A percentile compares a stretch with the other conserved stretches of the same genome.
phyloP scores from a whole-genome alignment of 2,888 invertebrate species.

The Dicranocentrus wangi region DNA sequence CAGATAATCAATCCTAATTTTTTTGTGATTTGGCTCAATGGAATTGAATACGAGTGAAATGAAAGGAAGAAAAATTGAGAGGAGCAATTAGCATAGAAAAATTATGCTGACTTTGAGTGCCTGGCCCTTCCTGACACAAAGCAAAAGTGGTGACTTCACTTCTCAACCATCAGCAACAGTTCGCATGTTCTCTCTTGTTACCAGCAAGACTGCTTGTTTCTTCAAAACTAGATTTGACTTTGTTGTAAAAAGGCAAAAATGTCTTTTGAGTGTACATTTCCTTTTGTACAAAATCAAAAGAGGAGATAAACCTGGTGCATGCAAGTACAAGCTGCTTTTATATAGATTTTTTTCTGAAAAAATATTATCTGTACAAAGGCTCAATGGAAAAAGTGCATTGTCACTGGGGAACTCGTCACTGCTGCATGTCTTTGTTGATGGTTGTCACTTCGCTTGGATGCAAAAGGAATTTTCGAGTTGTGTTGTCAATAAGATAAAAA shows the following conservation, averaged over 20 bases:
- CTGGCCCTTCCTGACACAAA: constrained; percentile 48
- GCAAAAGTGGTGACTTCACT: too few relatives aligned
- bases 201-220: too few relatives aligned
- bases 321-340: not conserved
- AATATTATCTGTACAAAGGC: not conserved
- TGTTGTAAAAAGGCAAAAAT: too few relatives aligned
- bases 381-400: not conserved
- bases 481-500: not conserved
- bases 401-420: not conserved
- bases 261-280: not conserved
- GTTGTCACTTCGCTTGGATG: not conserved
- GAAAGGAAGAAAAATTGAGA: not conserved
- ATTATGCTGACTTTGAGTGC: constrained; percentile 34
- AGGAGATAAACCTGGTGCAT: not conserved
- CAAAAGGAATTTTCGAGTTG: not conserved
- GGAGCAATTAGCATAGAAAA: constrained; percentile 7
- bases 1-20: not conserved
- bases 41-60: not conserved
- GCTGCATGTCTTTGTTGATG: not conserved
- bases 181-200: too few relatives aligned
- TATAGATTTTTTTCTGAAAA: too few relatives aligned
- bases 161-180: too few relatives aligned
- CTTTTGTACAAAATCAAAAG: not conserved
- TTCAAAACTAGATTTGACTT: too few relatives aligned
- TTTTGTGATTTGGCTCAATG: not conserved